Conservation (phyloP, 1,140 invertebrate genomes). For the Geopemphigus sp. region DNA sequence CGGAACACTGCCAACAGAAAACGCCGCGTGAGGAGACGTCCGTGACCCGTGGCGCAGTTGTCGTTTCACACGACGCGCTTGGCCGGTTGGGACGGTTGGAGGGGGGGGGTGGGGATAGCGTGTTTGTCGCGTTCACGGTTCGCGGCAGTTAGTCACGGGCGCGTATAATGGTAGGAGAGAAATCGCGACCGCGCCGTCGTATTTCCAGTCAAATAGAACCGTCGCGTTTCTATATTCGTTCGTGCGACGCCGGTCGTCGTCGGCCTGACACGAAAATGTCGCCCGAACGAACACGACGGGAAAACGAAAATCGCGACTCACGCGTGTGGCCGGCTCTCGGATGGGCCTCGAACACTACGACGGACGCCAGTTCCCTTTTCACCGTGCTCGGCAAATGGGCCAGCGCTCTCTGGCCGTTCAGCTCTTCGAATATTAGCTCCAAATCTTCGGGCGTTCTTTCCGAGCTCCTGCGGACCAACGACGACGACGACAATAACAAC, state of each 20-base stretch:
- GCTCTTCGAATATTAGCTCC: constrained; percentile 82
- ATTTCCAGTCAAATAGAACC: too few species aligned
- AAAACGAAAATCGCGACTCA: constrained; percentile 59
- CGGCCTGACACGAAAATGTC: too few species aligned
- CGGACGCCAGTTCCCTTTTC: constrained; percentile 75
- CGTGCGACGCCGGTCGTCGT: too few species aligned
- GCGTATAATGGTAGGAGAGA: constrained; percentile 25
- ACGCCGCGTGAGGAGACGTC: background rate
- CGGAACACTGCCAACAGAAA: constrained; percentile 71
- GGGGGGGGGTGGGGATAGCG: too few species aligned
- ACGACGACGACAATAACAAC: too few species aligned
- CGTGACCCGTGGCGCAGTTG: too few species aligned
- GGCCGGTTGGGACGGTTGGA: too few species aligned
- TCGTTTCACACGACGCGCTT: background rate
- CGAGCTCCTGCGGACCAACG: constrained; percentile 60
- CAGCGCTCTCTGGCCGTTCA: constrained; percentile 78
- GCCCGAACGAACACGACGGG: too few species aligned
- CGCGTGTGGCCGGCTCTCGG: constrained; percentile 73
- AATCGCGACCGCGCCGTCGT: constrained; percentile 6
- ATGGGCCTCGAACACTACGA: constrained; percentile 81
- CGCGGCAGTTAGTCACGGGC: background rate
- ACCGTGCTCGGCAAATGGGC: constrained; percentile 80
- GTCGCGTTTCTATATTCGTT: too few species aligned
- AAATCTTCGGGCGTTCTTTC: constrained; percentile 77
- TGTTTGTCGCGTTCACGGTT: constrained; percentile 43